phyloP scores from a whole-genome alignment of 2,113 vertebrate genomes.

The Ictalurus punctatus region DNA sequence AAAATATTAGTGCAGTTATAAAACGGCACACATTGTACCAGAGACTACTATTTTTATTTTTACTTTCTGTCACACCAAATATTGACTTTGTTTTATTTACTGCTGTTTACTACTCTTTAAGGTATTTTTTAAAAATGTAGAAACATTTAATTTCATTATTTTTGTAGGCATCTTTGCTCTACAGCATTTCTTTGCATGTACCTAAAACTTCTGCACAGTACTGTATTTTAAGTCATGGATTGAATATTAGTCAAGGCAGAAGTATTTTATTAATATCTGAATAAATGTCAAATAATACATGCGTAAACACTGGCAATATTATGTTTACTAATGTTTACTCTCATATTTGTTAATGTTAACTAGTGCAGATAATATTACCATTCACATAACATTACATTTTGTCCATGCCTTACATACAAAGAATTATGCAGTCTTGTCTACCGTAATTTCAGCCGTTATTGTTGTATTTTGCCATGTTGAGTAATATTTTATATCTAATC shows the following conservation, averaged over 20 bases:
- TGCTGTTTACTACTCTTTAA: too few species aligned
- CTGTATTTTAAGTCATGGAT: neutral
- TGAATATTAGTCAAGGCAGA: neutral
- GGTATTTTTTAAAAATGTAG: too few species aligned
- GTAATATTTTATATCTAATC: neutral
- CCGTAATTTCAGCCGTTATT: neutral
- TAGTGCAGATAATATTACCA: neutral
- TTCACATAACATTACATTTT: neutral
- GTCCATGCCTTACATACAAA: neutral
- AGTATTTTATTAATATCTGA: neutral
- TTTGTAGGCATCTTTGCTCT: too few species aligned
- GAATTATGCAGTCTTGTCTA: neutral
- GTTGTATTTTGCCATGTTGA: neutral
- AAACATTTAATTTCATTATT: too few species aligned
- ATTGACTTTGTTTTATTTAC: too few species aligned
- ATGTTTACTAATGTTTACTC: neutral
- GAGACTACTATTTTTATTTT: too few species aligned
- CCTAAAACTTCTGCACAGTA: too few species aligned
- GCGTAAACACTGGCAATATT: neutral
- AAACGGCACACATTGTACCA: too few species aligned
- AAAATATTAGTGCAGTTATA: too few species aligned
- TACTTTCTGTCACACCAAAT: too few species aligned
- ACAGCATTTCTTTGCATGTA: too few species aligned
- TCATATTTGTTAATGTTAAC: neutral
- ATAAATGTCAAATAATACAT: neutral